These are phyloP conservation scores for western clawed frog (Xenopus tropicalis) DNA, from an alignment of 2,113 vertebrate species.

Conservation along the genomic window UCB_Xtro_10.0 CM004448.2:103542001-103542500, in stretches of 20 bases:
- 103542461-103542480: background rate
- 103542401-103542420: background rate
- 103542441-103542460: too few species aligned
- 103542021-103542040: too few species aligned
- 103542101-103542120: too few species aligned
- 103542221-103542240: conserved; percentile 96
- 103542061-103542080: too few species aligned
- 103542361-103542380: conserved; percentile 93
- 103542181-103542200: too few species aligned
- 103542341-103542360: conserved; percentile 87
- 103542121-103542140: too few species aligned
- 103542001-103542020: too few species aligned
- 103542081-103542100: too few species aligned
- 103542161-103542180: too few species aligned
- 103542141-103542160: too few species aligned
- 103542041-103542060: too few species aligned
- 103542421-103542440: too few species aligned
- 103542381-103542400: conserved; percentile 70
- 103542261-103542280: conserved; percentile 90
- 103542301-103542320: conserved; percentile 78
- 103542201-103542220: conserved; percentile 67
- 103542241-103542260: conserved; percentile 89
- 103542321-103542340: conserved; percentile 91
- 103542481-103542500: background rate
- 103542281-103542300: conserved; percentile 97